Conservation (phyloP, 2,888 invertebrate species). For the Calameuta pallipes region DNA sequence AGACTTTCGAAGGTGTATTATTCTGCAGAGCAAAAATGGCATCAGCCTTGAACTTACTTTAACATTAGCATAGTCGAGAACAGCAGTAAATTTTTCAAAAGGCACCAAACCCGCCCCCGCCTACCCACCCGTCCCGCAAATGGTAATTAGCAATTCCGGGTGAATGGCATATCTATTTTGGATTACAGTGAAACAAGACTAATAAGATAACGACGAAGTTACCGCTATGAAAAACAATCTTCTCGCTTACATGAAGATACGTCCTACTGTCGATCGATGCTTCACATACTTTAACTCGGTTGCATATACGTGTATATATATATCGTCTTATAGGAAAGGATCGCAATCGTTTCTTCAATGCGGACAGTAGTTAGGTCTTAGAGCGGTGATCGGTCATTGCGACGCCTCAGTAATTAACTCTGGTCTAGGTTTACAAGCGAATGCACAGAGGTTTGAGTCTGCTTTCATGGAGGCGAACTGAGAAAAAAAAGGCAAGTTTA, state of each 20-base stretch:
- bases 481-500: neutral
- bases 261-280: neutral
- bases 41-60: neutral
- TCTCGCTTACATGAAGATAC: neutral
- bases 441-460: neutral
- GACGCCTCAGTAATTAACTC: slow-evolving; percentile 41
- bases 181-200: neutral
- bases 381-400: slow-evolving; percentile 40
- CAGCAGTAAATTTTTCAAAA: neutral
- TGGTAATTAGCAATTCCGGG: neutral
- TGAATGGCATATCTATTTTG: neutral
- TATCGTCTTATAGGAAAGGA: neutral
- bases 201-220: neutral
- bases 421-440: slow-evolving; percentile 1
- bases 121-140: neutral
- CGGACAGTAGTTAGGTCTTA: neutral
- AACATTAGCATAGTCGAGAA: neutral
- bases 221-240: neutral
- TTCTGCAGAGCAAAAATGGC: neutral
- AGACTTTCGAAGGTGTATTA: neutral
- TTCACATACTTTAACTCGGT: too few species aligned
- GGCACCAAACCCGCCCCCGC: neutral
- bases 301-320: neutral
- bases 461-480: neutral
- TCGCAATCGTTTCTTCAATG: neutral